phyloP scores from a whole-genome alignment of 2,888 invertebrate genomes.

The Rhagium mordax region DNA sequence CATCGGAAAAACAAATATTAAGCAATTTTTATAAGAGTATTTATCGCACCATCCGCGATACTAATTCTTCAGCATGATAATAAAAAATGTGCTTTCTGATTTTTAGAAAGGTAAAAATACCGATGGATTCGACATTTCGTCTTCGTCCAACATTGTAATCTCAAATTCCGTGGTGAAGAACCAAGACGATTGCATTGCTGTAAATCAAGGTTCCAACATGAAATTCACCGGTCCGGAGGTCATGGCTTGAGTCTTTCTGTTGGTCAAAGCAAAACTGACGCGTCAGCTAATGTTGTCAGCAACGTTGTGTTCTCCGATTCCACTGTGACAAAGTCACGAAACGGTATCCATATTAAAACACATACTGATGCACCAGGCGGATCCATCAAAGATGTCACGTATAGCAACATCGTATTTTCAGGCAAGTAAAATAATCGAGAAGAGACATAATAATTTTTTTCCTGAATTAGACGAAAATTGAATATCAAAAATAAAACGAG shows the following conservation, averaged over 20 bases:
- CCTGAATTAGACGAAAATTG: no score
- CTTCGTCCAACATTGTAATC: slow-evolving; percentile 41
- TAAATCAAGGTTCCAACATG: slow-evolving; percentile 48
- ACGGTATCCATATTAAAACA: slow-evolving; percentile 53
- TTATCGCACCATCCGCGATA: no score
- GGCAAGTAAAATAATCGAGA: slow-evolving; percentile 27
- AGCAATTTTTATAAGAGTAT: no score
- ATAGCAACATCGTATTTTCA: slow-evolving; percentile 46
- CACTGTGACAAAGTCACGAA: slow-evolving; percentile 46
- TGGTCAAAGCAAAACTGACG: slow-evolving; percentile 43
- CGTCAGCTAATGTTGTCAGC: slow-evolving; percentile 41
- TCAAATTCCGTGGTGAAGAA: slow-evolving; percentile 48
- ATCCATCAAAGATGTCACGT: slow-evolving; percentile 44
- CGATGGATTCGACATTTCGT: slow-evolving; percentile 52
- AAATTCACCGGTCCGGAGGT: slow-evolving; percentile 45
- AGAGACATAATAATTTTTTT: no score
- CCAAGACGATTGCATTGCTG: slow-evolving; percentile 53
- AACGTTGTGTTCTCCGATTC: slow-evolving; percentile 47
- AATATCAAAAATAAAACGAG: no score
- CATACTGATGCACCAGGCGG: slow-evolving; percentile 49
- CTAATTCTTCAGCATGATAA: no score
- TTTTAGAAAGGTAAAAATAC: slow-evolving; percentile 43
- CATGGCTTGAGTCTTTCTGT: slow-evolving; percentile 54
- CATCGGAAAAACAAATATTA: no score
- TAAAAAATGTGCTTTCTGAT: background rate